A percentile compares a stretch with the other conserved stretches of the same genome.
Evolutionary conservation across 1,140 invertebrate genomes (phyloP).

Genomic region (Delia radicum): DNA sequence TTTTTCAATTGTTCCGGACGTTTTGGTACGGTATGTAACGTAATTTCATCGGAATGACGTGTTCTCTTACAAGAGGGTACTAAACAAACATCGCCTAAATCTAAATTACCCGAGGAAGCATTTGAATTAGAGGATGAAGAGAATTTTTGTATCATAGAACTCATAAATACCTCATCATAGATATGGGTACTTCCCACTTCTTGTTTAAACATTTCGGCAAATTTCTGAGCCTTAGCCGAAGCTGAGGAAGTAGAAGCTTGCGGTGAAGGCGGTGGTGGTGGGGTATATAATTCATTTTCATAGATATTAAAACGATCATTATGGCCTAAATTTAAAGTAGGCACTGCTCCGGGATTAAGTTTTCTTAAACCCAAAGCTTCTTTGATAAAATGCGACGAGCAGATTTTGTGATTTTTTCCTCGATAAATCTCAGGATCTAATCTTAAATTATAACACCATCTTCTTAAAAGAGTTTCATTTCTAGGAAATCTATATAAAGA

Average conservation of each 20-base stretch:
- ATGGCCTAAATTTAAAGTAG: slow-evolving; percentile 48
- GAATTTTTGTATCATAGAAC: background rate
- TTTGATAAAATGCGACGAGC: slow-evolving; percentile 50
- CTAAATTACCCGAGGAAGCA: background rate
- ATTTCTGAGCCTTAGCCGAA: background rate
- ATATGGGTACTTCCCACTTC: background rate
- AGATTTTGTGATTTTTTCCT: slow-evolving; percentile 53
- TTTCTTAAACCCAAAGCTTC: slow-evolving; percentile 47
- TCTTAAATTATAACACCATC: slow-evolving; percentile 51
- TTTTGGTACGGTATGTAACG: slow-evolving; percentile 50
- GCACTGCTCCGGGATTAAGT: slow-evolving; percentile 47
- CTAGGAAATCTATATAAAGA: slow-evolving; percentile 49
- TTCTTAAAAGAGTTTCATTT: slow-evolving; percentile 43
- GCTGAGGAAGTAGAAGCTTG: background rate
- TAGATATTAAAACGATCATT: slow-evolving; percentile 52
- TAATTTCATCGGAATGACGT: slow-evolving; percentile 51
- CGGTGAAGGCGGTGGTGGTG: slow-evolving; percentile 33
- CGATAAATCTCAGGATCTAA: slow-evolving; percentile 49
- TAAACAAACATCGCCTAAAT: slow-evolving; percentile 41
- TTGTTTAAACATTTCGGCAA: background rate
- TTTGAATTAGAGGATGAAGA: background rate
- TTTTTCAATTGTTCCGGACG: slow-evolving; percentile 49
- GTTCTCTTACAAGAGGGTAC: slow-evolving; percentile 49
- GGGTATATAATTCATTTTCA: slow-evolving; percentile 48
- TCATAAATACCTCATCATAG: background rate